Conservation (phyloP, 1,140 invertebrate genomes). For the Aplysia californica region DNA sequence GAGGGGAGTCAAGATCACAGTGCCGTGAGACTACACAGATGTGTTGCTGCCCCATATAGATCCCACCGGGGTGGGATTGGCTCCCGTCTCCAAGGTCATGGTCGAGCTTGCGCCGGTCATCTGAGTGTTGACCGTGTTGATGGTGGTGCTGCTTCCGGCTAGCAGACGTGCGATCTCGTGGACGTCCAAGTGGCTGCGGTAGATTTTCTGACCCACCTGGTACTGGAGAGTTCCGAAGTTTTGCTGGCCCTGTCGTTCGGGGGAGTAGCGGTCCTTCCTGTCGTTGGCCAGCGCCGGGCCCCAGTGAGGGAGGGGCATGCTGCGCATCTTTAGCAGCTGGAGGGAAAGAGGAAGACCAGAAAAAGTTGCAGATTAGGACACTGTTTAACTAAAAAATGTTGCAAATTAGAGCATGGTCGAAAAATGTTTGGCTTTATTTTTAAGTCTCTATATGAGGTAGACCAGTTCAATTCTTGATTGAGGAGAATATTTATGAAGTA, state of each 20-base stretch:
- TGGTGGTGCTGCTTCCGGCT: constrained; percentile 24
- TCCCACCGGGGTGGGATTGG: constrained; percentile 3
- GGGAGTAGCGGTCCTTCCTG: constrained; percentile 28
- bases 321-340: constrained; percentile 38
- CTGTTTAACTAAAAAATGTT: too few relatives aligned
- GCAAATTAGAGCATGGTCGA: too few relatives aligned
- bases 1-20: too few relatives aligned
- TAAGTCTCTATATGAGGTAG: too few relatives aligned
- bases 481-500: too few relatives aligned
- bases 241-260: constrained; percentile 30
- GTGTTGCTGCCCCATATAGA: constrained; percentile 31
- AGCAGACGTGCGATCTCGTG: constrained; percentile 24
- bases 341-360: too few relatives aligned
- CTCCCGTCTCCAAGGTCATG: constrained; percentile 10
- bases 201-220: constrained; percentile 1
- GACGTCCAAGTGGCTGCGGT: not conserved
- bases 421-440: too few relatives aligned
- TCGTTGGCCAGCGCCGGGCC: constrained; percentile 37
- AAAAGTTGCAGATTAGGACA: not conserved
- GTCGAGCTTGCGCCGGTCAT: constrained; percentile 11
- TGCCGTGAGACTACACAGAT: constrained; percentile 11
- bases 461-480: too few relatives aligned
- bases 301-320: constrained; percentile 42
- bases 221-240: constrained; percentile 29
- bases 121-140: constrained; percentile 24